Conservation (phyloP, 2,888 invertebrate species). For the Papilio protenor region DNA sequence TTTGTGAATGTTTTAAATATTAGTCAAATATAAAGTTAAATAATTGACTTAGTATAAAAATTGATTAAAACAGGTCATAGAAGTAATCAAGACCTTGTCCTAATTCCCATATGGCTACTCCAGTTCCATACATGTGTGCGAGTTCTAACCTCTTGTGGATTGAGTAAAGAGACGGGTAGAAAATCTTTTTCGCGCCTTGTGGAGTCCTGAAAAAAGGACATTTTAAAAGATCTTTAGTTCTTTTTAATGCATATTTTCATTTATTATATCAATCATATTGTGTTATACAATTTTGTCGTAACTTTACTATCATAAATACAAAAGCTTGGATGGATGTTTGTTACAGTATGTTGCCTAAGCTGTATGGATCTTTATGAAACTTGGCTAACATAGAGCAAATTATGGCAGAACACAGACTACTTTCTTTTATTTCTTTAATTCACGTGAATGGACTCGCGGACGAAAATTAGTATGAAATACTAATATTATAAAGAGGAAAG, state of each 20-base stretch:
- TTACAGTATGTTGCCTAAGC: not conserved
- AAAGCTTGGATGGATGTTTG: not conserved
- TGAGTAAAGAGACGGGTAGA: conserved; percentile 95
- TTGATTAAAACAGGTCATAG: conserved; percentile 87
- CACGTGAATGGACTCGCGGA: not conserved
- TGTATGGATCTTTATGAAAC: not conserved
- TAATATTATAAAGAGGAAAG: too few species aligned
- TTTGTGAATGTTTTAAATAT: not conserved
- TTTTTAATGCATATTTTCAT: not conserved
- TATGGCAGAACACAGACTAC: not conserved
- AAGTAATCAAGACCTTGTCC: conserved; percentile 98
- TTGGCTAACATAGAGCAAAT: not conserved
- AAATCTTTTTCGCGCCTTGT: conserved; percentile 90
- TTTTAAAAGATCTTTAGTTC: not conserved
- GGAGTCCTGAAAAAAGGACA: conserved; percentile 81
- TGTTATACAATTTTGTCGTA: not conserved
- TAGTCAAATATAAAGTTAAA: conserved; percentile 29
- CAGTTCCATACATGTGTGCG: conserved; percentile 91
- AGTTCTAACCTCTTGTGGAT: conserved; percentile 91
- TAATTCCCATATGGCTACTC: conserved; percentile 97
- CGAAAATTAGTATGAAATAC: conserved; percentile 29
- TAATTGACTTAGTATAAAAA: conserved; percentile 73
- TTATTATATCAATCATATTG: not conserved
- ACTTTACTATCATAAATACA: not conserved
- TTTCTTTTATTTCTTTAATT: conserved; percentile 48